Percentiles rank a stretch among this genome's conserved stretches.
These are phyloP conservation scores for Dynastes hyllus DNA, from an alignment of 2,888 invertebrate species.

Conservation along the genomic window DNA sequence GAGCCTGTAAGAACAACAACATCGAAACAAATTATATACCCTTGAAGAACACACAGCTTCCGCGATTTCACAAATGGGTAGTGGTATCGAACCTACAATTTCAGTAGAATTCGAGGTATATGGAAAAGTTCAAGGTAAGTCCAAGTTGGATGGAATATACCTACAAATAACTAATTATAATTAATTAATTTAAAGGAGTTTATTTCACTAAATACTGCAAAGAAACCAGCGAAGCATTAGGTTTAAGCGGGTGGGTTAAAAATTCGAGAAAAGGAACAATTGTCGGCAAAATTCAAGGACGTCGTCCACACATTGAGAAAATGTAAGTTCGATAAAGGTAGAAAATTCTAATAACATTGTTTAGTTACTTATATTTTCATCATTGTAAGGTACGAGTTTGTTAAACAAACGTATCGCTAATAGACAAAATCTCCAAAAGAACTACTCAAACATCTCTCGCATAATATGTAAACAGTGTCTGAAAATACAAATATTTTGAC, in stretches of 20 bases:
- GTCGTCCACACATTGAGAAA: constrained; percentile 83
- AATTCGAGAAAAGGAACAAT: constrained; percentile 92
- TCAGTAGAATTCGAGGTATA: constrained; percentile 93
- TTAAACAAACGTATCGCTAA: not conserved
- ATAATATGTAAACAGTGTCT: not conserved
- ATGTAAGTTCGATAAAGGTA: constrained; percentile 78
- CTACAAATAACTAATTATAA: not conserved
- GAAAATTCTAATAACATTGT: not conserved
- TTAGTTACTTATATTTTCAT: not conserved
- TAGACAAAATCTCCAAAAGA: not conserved
- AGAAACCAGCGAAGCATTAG: constrained; percentile 82
- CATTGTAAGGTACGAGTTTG: not conserved
- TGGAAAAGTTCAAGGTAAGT: constrained; percentile 91
- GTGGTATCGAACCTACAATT: constrained; percentile 75
- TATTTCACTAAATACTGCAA: constrained; percentile 92
- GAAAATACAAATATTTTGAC: too few relatives aligned
- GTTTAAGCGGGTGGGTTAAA: constrained; percentile 93
- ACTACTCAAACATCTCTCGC: not conserved
- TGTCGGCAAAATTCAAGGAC: constrained; percentile 91
- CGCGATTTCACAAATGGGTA: constrained; percentile 44
- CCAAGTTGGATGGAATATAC: not conserved
- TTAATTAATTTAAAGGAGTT: constrained; percentile 75
- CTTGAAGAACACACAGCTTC: not conserved
- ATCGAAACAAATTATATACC: not conserved
- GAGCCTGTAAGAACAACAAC: not conserved